Base-by-base conservation (phyloP, 2,797 vertebrate species). In the Micropoecilia bifurca region DNA sequence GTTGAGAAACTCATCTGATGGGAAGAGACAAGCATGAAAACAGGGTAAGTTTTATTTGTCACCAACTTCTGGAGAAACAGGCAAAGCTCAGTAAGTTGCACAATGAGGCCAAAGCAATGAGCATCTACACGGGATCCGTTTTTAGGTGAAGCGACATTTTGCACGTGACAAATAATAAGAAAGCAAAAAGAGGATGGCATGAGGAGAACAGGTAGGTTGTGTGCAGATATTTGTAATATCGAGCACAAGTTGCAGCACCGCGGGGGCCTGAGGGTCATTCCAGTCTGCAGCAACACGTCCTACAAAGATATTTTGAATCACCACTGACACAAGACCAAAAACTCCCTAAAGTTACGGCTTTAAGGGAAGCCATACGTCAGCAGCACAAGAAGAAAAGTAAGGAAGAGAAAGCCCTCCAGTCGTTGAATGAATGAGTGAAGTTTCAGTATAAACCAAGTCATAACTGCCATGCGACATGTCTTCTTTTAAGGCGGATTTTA, bases 281-380 rank as follows among this genome's bases (percentile, higher is more conserved):
- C 88, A 87, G 81, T 91, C 86, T 92, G 87, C 61, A 63, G 92
- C 79, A 94, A 93, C 84, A 88, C 77, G 81, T 69, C 39, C 77
- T 73, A 89, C 43, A 5, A 82, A 88, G 80, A 80, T 83, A 81
- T 90, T 89, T 79, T 84, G 46, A 83, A 83, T 87, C 73, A 85
- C 83, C 71, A 85, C 71, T 93, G 89, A 92, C 91, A 89, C 86
- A 92, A 94, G 80, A 90, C 41, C 59, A 36, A 86, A 93, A 94
- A 91, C 30, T 73, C 89, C 91, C 88, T 80, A n/a, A 16, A 74
- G 74, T 88, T 90, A 72, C 57, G 80, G 80, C 28, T 78, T 76
- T 53, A 85, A 88, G 74, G 78, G 88, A 91, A 92, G 80, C 72
- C 50, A 43, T 20, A 83, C 36, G 28, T 68, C 81, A 88, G 78